phyloP scores from a whole-genome alignment of 2,888 invertebrate species.

The Corythucha ciliata region DNA sequence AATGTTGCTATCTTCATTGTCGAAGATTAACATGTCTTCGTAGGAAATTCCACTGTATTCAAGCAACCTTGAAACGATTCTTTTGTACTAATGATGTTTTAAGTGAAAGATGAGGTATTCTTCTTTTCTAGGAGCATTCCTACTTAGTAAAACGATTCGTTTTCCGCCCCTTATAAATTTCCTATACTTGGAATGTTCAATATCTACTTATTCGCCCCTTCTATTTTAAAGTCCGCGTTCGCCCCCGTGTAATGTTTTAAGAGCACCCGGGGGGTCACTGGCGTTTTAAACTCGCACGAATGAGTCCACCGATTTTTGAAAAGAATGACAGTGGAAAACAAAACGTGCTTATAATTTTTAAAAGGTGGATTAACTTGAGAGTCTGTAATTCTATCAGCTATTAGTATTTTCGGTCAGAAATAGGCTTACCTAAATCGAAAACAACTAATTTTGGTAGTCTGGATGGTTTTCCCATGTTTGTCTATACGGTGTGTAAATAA shows the following conservation, averaged over 20 bases:
- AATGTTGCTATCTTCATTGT: conserved; percentile 55
- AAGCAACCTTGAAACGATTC: conserved; percentile 46
- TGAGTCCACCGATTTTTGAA: neutral
- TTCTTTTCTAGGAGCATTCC: conserved; percentile 32
- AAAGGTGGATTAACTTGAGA: conserved; percentile 60
- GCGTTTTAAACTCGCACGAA: conserved; percentile 35
- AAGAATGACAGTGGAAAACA: neutral
- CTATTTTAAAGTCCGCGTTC: conserved; percentile 52
- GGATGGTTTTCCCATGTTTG: neutral
- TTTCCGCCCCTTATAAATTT: conserved; percentile 61
- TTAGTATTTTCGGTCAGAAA: neutral
- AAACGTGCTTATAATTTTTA: conserved; percentile 40
- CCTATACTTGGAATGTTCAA: conserved; percentile 53
- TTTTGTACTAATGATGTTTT: neutral
- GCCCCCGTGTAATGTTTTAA: conserved; percentile 46
- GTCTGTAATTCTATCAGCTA: conserved; percentile 40
- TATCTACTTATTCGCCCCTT: conserved; percentile 52
- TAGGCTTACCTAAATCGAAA: conserved; percentile 29
- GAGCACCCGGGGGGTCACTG: conserved; percentile 47
- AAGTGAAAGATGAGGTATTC: neutral
- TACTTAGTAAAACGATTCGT: conserved; percentile 52
- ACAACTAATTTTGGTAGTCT: conserved; percentile 25
- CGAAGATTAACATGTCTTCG: conserved; percentile 54
- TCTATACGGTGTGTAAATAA: too few species aligned
- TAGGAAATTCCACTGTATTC: conserved; percentile 45